Evolutionary conservation across 2,888 invertebrate species (phyloP), one percentile per base, ranked within the genome.

Genomic region (Terebella lapidaria): DNA sequence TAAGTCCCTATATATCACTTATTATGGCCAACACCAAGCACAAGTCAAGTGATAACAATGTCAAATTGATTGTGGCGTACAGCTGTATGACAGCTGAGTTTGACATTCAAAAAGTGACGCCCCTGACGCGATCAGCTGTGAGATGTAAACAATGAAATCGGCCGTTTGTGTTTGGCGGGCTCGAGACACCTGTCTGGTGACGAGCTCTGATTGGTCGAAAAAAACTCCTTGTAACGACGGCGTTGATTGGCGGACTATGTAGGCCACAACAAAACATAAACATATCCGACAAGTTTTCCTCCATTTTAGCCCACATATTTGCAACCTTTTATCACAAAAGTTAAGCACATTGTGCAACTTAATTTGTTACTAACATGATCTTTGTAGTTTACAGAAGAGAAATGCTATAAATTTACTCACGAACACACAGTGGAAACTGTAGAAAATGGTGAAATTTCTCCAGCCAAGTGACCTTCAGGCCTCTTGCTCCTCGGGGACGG

Each of bases 221-320:
- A n/a, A 10, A 15, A 35, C 10, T 35, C 5, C 22, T n/a, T 49
- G 49, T 22, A 49, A 10, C 5, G 49, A 15, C 24, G 49, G 10
- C 10, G 10, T 24, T 49, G 49, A 49, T 49, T 49, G 49, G 49
- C 22, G 49, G n/a, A 22, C 49, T 53, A 27, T 27, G 53, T 53
- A 28, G 53, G 53, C 27, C 53, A 53, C 53, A 53, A 53, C 53
- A 53, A 53, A 53, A 27, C 53, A 28, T 53, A 53, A 53, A 53
- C 53, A 53, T 53, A 15, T 5, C 53, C 28, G 10, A 26, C 27
- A 10, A 35, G n/a, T n/a, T 35, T 35, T 35, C 42, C 42, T 15
- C 42, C 42, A 35, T 35, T 35, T n/a, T n/a, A n/a, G n/a, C n/a
- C n/a, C n/a, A 35, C 42, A 15, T 10, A n/a, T 10, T 35, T 10